A percentile compares a stretch with the other conserved stretches of the same genome.
Conservation (phyloP, 2,113 vertebrate genomes). For the Crocuta crocuta region DNA sequence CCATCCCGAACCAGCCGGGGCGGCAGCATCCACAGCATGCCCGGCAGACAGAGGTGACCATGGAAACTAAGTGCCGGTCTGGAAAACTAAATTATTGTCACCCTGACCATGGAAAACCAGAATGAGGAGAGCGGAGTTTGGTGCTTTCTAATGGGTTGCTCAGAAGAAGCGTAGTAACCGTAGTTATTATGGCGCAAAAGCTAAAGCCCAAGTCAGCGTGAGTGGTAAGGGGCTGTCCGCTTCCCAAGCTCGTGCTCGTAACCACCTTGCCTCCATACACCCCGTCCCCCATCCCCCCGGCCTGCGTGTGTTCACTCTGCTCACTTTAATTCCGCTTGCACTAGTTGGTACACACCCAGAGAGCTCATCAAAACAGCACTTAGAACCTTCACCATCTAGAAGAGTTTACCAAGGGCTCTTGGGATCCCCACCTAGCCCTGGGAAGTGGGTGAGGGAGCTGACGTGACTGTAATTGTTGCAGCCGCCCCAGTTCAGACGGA, state of each 20-base stretch:
- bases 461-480: not conserved
- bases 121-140: slow-evolving; percentile 27
- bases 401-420: not conserved
- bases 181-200: not conserved
- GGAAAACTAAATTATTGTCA: not conserved
- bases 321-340: not conserved
- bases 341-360: not conserved
- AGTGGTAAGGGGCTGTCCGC: not conserved
- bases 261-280: fast-evolving
- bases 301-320: not conserved
- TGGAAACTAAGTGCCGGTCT: not conserved
- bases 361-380: not conserved
- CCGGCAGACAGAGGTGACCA: not conserved
- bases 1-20: not conserved
- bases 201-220: not conserved
- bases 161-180: not conserved
- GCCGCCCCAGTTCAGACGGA: not conserved
- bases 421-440: not conserved
- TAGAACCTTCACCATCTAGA: not conserved
- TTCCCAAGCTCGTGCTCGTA: not conserved
- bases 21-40: not conserved
- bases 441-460: not conserved
- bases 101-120: slow-evolving; percentile 57
- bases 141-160: slow-evolving; percentile 10
- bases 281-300: fast-evolving